These are phyloP conservation scores for Araneus ventricosus DNA, from an alignment of 1,140 invertebrate species.

Conservation along the genomic window DNA sequence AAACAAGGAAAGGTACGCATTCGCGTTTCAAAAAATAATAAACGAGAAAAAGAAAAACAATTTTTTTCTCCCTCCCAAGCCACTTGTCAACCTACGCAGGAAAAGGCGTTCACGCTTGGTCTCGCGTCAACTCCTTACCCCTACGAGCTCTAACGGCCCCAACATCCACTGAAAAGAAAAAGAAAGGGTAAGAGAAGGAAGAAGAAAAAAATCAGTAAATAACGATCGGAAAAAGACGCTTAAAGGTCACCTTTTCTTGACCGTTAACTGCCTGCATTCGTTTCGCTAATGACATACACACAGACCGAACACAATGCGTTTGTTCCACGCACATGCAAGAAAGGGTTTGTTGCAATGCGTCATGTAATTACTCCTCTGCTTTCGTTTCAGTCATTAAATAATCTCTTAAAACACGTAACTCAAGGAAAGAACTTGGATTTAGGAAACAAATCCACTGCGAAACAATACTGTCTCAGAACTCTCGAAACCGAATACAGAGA, in stretches of 20 bases:
- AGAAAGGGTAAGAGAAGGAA: neutral
- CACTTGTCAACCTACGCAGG: constrained; percentile 4
- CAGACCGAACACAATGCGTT: constrained; percentile 17
- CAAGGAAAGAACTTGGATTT: too few species aligned
- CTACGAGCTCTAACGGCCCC: constrained; percentile 26
- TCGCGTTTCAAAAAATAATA: neutral
- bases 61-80: neutral
- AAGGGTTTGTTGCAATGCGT: neutral
- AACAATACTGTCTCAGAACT: too few species aligned
- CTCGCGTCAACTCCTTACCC: constrained; percentile 13
- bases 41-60: neutral
- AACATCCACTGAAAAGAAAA: constrained; percentile 4
- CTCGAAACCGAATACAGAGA: too few species aligned
- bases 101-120: neutral
- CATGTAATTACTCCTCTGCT: neutral
- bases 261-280: constrained; percentile 2
- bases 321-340: neutral
- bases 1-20: constrained; percentile 13
- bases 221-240: neutral
- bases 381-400: neutral
- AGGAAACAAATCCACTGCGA: too few species aligned
- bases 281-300: constrained; percentile 45
- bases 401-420: too few species aligned
- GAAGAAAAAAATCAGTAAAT: neutral
- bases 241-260: constrained; percentile 60